Evolutionary conservation across 2,113 vertebrate genomes (phyloP).

Genomic region (Tetrao urogallus): DNA sequence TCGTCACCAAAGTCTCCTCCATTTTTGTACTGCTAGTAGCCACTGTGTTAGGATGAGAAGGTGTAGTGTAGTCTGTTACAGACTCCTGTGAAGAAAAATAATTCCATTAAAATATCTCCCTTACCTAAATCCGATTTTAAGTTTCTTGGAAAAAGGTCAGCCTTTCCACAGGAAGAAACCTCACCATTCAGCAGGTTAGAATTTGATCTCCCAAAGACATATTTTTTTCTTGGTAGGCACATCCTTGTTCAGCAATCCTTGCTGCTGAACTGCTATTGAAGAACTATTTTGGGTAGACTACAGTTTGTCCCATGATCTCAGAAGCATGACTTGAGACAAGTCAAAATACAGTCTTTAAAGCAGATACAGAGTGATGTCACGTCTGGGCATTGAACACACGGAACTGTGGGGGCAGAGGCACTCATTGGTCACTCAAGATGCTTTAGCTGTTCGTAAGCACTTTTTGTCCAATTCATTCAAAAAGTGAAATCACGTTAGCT

Average conservation of each 20-base stretch:
- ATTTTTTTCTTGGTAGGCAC: not conserved
- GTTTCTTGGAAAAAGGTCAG: conserved; percentile 8
- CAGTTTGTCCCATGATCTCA: not conserved
- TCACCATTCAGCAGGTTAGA: not conserved
- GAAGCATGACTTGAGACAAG: not conserved
- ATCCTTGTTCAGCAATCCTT: not conserved
- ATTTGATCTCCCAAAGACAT: not conserved
- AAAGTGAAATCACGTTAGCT: not conserved
- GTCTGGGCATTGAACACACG: not conserved
- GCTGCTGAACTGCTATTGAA: not conserved
- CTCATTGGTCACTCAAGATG: not conserved
- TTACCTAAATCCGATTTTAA: conserved; percentile 31
- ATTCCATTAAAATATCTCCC: conserved; percentile 64
- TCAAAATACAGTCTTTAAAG: not conserved
- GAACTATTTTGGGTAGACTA: not conserved
- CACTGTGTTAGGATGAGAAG: conserved; percentile 93
- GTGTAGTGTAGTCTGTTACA: conserved; percentile 96
- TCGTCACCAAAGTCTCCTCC: conserved; percentile 94
- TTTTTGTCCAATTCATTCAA: not conserved
- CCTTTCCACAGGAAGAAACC: conserved; percentile 1
- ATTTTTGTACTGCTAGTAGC: conserved; percentile 91
- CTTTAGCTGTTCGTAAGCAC: not conserved
- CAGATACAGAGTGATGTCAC: not conserved
- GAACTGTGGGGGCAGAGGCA: not conserved
- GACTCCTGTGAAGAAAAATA: conserved; percentile 87